Base-by-base conservation (phyloP, 2,888 invertebrate species). In the Elysia crispata region DNA sequence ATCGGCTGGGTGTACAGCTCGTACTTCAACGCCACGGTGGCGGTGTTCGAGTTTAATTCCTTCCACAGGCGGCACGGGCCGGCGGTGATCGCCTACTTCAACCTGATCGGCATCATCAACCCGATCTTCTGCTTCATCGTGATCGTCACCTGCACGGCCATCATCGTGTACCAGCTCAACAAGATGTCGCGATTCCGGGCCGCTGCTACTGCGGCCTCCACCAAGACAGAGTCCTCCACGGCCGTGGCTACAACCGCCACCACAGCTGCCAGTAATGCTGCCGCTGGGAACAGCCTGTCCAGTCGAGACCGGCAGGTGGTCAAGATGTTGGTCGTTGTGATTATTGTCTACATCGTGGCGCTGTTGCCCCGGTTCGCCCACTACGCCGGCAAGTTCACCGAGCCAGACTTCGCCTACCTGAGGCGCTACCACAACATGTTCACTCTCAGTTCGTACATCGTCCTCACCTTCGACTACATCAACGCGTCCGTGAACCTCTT, bases 301-400 rank as follows among this genome's bases (percentile, higher is more conserved):
- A 31, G 31, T 20, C 33, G 76, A 20, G 76, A 76, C 18, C 28
- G 50, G 1, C 76, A 66, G 25, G 66, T 76, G 49, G 25, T 76
- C 31, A 76, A 64, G 76, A 76, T 76, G 76, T 49, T 76, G 23
- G 25, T 76, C 33, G 76, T 76, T 6, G 66, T 76, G 28, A 76
- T 76, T 23, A 31, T 66, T 5, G 66, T 76, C 11, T 76, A 76
- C 49, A 76, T 76, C 66, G 41, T 76, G 49, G 64, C 64, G 18
- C 41, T 76, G 15, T 8, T 76, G 41, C 76, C 76, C 1, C n/a
- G 76, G 33, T 49, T 76, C 25, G 66, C 66, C 1, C 76, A 28
- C 30, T 64, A 76, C 66, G 30, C 30, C 25, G 66, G 41, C 41
- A 76, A 76, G 66, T 23, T 66, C n/a, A 25, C 64, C 5, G 76